Evolutionary conservation across 2,888 invertebrate genomes (phyloP).

Genomic region (Acleris laterana): DNA sequence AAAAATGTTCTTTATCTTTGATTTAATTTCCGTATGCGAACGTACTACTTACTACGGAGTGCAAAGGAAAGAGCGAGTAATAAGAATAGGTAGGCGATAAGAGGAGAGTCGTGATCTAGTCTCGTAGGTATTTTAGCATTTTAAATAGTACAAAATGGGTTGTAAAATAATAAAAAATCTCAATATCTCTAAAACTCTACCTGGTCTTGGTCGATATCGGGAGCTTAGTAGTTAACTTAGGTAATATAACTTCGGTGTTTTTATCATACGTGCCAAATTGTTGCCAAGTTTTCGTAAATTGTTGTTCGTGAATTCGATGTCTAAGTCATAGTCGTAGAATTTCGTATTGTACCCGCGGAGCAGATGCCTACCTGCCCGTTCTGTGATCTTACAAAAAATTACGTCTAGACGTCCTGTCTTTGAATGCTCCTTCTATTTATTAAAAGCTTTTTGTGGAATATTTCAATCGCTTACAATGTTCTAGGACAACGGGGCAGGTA

Average conservation of each 20-base stretch:
- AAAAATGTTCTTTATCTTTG: too few relatives aligned
- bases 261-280: conserved; percentile 27
- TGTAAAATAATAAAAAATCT: not conserved
- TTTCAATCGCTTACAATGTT: conserved; percentile 67
- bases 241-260: conserved; percentile 15
- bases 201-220: conserved; percentile 8
- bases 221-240: conserved; percentile 25
- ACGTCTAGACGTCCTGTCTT: conserved; percentile 81
- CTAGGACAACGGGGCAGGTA: conserved; percentile 78
- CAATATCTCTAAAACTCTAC: not conserved
- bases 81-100: too few relatives aligned
- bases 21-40: too few relatives aligned
- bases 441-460: conserved; percentile 72
- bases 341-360: conserved; percentile 46
- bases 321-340: conserved; percentile 18
- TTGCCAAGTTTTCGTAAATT: conserved; percentile 30
- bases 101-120: not conserved
- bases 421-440: conserved; percentile 70
- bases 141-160: conserved; percentile 13
- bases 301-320: conserved; percentile 20
- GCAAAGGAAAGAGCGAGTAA: too few relatives aligned
- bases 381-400: conserved; percentile 67
- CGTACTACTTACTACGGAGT: too few relatives aligned
- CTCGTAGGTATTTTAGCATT: not conserved
- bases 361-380: conserved; percentile 73